These are phyloP conservation scores for Malurus melanocephalus DNA, from an alignment of 2,113 vertebrate genomes.

Conservation along the genomic window DNA sequence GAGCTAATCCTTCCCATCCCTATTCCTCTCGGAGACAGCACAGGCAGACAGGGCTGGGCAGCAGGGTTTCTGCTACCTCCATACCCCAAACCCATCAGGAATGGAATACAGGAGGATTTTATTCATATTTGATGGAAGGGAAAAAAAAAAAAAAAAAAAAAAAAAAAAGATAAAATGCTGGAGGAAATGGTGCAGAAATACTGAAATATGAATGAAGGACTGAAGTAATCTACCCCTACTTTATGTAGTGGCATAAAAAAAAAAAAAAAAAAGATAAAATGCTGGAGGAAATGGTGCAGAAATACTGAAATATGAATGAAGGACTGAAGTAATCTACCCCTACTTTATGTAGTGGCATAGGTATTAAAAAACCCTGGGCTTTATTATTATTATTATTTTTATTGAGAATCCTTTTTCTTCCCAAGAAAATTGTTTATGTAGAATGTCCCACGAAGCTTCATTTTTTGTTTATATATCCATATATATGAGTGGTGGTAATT, in stretches of 20 bases:
- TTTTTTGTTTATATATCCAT: slow-evolving; percentile 66
- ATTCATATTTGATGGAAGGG: not conserved
- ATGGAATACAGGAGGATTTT: slow-evolving; percentile 6
- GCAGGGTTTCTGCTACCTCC: not conserved
- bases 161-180: slow-evolving; percentile 30
- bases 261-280: slow-evolving; percentile 19
- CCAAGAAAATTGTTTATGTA: slow-evolving; percentile 63
- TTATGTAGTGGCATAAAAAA: slow-evolving; percentile 6
- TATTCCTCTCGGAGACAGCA: not conserved
- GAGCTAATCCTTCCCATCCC: not conserved
- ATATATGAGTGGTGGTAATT: slow-evolving; percentile 56
- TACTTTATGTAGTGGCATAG: slow-evolving; percentile 24
- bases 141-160: not conserved
- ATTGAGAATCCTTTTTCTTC: slow-evolving; percentile 55
- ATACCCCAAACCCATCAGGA: not conserved
- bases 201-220: slow-evolving; percentile 36
- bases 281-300: slow-evolving; percentile 26
- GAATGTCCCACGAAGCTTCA: slow-evolving; percentile 56
- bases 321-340: slow-evolving; percentile 24
- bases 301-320: slow-evolving; percentile 44
- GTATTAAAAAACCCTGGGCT: not conserved
- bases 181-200: slow-evolving; percentile 31
- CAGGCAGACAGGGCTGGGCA: not conserved
- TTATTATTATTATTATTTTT: slow-evolving; percentile 16
- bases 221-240: slow-evolving; percentile 27